These are phyloP conservation scores for Bathynomus jamesi DNA, from an alignment of 1,140 invertebrate genomes.

Conservation along the genomic window DNA sequence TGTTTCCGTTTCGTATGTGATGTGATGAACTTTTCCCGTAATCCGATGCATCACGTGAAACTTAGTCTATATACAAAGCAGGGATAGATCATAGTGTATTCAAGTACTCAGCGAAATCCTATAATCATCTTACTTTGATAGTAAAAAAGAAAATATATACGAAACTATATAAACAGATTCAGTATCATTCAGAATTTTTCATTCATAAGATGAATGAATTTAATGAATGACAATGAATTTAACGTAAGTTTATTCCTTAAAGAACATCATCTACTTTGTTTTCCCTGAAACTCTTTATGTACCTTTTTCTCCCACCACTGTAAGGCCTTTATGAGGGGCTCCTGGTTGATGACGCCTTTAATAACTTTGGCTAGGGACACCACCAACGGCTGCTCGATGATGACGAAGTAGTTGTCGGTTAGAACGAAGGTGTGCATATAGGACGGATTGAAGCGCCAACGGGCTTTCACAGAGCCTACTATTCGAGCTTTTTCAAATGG, in stretches of 20 bases:
- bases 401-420: slow-evolving; percentile 43
- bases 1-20: slow-evolving; percentile 52
- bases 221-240: too few species aligned
- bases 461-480: slow-evolving; percentile 18
- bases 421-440: slow-evolving; percentile 46
- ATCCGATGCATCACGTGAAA: slow-evolving; percentile 61
- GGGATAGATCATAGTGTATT: too few species aligned
- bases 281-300: too few species aligned
- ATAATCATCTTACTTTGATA: too few species aligned
- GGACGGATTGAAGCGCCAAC: slow-evolving; percentile 38
- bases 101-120: too few species aligned
- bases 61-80: slow-evolving; percentile 63
- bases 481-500: slow-evolving; percentile 19
- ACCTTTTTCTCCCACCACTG: slow-evolving; percentile 36
- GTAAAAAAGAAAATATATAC: too few species aligned
- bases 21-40: slow-evolving; percentile 51
- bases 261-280: too few species aligned
- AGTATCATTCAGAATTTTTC: too few species aligned
- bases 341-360: slow-evolving; percentile 19
- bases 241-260: too few species aligned
- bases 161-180: too few species aligned
- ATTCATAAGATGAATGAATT: too few species aligned
- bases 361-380: slow-evolving; percentile 27
- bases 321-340: slow-evolving; percentile 31
- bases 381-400: slow-evolving; percentile 42